Conservation (phyloP, 1,140 invertebrate species). For the Apis cerana region DNA sequence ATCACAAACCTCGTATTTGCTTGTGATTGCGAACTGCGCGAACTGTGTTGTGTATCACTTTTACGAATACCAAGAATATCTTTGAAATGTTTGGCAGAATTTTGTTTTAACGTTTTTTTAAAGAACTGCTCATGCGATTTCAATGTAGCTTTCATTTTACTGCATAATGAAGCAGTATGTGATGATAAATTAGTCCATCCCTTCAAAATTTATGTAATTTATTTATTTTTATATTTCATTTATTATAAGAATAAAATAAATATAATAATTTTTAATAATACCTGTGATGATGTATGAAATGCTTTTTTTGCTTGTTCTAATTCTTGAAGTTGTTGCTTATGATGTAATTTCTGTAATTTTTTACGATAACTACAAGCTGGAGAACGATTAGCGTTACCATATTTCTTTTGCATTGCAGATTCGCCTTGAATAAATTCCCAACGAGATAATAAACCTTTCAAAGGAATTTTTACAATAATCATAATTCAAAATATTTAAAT, state of each 20-base stretch:
- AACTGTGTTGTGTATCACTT: conserved; percentile 70
- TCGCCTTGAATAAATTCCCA: conserved; percentile 93
- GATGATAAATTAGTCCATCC: conserved; percentile 73
- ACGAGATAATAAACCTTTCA: conserved; percentile 80
- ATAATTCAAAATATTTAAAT: neutral
- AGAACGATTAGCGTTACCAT: conserved; percentile 77
- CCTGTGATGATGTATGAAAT: conserved; percentile 82
- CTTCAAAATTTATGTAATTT: conserved; percentile 35
- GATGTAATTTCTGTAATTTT: conserved; percentile 87
- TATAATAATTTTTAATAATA: conserved; percentile 67
- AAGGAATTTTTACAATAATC: conserved; percentile 14
- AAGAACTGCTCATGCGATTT: conserved; percentile 84
- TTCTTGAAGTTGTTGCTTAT: conserved; percentile 88
- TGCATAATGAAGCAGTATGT: conserved; percentile 79
- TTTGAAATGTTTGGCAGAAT: conserved; percentile 76
- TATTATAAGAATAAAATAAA: conserved; percentile 15
- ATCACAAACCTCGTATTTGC: conserved; percentile 69
- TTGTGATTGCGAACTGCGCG: conserved; percentile 68
- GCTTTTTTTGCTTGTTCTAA: conserved; percentile 84
- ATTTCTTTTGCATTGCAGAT: conserved; percentile 83
- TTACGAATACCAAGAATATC: conserved; percentile 72
- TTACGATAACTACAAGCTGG: conserved; percentile 83
- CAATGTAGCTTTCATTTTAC: conserved; percentile 80
- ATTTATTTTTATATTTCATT: conserved; percentile 20
- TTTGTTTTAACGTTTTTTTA: conserved; percentile 81